A percentile compares a stretch with the other conserved stretches of the same genome.
phyloP scores from a whole-genome alignment of 2,888 invertebrate species.

The Malachius bipustulatus region DNA sequence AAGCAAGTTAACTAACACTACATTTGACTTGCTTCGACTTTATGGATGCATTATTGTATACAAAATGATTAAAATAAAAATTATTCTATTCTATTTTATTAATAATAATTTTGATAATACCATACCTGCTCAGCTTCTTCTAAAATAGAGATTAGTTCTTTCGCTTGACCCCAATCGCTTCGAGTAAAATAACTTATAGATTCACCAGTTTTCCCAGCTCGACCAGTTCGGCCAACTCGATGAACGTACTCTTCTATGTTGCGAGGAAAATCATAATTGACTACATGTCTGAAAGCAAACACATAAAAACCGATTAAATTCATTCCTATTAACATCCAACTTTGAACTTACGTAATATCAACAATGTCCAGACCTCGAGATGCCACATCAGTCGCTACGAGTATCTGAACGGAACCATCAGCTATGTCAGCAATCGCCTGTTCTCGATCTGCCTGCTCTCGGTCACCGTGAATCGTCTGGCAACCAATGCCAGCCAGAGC shows the following conservation, averaged over 20 bases:
- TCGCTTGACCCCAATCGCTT: slow-evolving; percentile 71
- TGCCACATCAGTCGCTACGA: slow-evolving; percentile 92
- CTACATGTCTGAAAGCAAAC: slow-evolving; percentile 51
- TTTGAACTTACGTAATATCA: slow-evolving; percentile 60
- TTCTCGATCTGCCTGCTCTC: slow-evolving; percentile 64
- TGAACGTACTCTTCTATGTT: slow-evolving; percentile 96
- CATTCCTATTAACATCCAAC: slow-evolving; percentile 6
- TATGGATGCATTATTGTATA: too few relatives aligned
- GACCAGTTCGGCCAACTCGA: slow-evolving; percentile 88
- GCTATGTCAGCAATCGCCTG: slow-evolving; percentile 77
- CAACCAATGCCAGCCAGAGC: slow-evolving; percentile 54
- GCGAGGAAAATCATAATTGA: slow-evolving; percentile 87
- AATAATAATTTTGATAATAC: slow-evolving; percentile 8
- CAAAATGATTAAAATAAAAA: too few relatives aligned
- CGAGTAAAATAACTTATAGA: slow-evolving; percentile 73
- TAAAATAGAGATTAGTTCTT: slow-evolving; percentile 71
- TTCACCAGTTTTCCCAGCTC: slow-evolving; percentile 77
- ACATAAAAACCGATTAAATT: not conserved
- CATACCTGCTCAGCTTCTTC: slow-evolving; percentile 69
- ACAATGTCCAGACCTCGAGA: slow-evolving; percentile 88
- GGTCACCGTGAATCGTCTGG: slow-evolving; percentile 80
- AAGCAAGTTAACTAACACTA: too few relatives aligned
- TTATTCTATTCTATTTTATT: not conserved
- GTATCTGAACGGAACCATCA: slow-evolving; percentile 62
- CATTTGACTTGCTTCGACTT: too few relatives aligned